Evolutionary conservation across 2,797 vertebrate genomes (phyloP), one percentile per base, ranked within the genome.

Genomic region (Tarsius wallacei): DNA sequence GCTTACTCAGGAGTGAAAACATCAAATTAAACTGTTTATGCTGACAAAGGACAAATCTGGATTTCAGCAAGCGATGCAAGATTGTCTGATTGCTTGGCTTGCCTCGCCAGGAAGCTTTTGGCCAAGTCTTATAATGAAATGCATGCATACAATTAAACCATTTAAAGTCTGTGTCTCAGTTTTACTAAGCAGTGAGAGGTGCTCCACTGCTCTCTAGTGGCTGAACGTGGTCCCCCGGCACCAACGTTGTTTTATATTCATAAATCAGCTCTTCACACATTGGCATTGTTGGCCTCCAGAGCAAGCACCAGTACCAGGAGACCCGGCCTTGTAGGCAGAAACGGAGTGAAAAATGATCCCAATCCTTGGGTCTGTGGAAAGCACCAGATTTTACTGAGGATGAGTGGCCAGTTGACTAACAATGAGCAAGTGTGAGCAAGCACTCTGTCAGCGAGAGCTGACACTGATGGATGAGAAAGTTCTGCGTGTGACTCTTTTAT

Each of bases 1-100:
- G 99, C 99, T 99, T 99, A 99, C 99, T 99, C 99, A 99, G 99
- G 99, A 99, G 99, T 99, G 99, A 99, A 99, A 99, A 99, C 99
- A 99, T 99, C 99, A 99, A 99, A 99, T 99, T 99, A 99, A 99
- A 99, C 99, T 99, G 99, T 99, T 99, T 99, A 98, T 99, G 99
- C 99, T 99, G 99, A 99, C 99, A 99, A 99, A 99, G 99, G 99
- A 99, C 99, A 99, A 99, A 99, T 99, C 98, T 99, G 99, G 99
- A 99, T 99, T 99, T 98, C 98, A 99, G 99, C 99, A 99, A 99
- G 99, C 99, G 97, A 98, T 99, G 99, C 99, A 99, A 98, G 99
- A 99, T 99, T 98, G 99, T 99, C 98, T 99, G 99, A 99, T 99
- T 99, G 99, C 99, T 99, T 98, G 98, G 99, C 99, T 99, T 99